These are phyloP conservation scores for Leguminivora glycinivorella DNA, from an alignment of 1,140 invertebrate genomes.

Conservation along the genomic window DNA sequence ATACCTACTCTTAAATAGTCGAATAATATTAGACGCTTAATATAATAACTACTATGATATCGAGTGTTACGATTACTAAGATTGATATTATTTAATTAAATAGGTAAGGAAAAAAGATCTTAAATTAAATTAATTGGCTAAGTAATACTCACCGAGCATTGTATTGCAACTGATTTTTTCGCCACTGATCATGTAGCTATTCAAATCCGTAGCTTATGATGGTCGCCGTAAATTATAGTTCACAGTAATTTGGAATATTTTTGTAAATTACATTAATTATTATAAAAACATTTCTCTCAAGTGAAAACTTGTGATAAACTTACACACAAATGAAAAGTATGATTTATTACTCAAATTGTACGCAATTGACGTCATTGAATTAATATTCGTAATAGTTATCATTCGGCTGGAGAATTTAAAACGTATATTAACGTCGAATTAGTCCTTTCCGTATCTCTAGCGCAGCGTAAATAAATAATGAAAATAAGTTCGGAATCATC, in stretches of 20 bases:
- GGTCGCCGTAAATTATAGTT: neutral
- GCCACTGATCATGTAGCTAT: neutral
- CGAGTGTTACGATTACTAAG: no score
- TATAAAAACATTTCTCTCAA: neutral
- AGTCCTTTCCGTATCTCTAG: conserved; percentile 31
- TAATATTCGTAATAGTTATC: neutral
- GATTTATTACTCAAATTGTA: neutral
- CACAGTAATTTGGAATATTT: neutral
- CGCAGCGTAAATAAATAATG: conserved; percentile 60
- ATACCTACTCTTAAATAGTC: no score
- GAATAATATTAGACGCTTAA: no score
- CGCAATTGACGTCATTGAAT: neutral
- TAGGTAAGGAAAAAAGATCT: no score
- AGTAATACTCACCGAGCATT: conserved; percentile 19
- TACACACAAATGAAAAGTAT: neutral
- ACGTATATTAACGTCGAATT: conserved; percentile 39
- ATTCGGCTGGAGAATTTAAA: conserved; percentile 17
- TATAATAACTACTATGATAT: no score
- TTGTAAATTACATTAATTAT: neutral
- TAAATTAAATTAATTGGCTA: neutral
- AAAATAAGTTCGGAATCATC: conserved; percentile 50
- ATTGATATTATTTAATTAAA: no score
- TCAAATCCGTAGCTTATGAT: conserved; percentile 15
- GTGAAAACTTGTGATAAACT: neutral
- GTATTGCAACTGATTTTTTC: conserved; percentile 4